These are phyloP conservation scores for Sus scrofa DNA, from an alignment of 2,113 vertebrate genomes.

Conservation along the genomic window T2T-Sscrofa CM000818.6:1662001-1662500, in stretches of 20 bases:
- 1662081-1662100: background rate
- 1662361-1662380: too few species aligned
- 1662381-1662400: too few species aligned
- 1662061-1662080: background rate
- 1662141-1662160: background rate
- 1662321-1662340: background rate
- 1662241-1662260: background rate
- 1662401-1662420: too few species aligned
- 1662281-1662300: background rate
- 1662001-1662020: too few species aligned
- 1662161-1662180: background rate
- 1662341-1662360: background rate
- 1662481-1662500: background rate
- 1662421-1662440: too few species aligned
- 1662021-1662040: background rate
- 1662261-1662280: background rate
- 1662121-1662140: background rate
- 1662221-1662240: background rate
- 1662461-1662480: background rate
- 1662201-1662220: background rate
- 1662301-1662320: background rate
- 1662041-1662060: background rate
- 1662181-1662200: background rate
- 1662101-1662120: background rate
- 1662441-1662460: background rate